Conservation (phyloP, 2,797 vertebrate genomes). For the Lophura swinhoii region DNA sequence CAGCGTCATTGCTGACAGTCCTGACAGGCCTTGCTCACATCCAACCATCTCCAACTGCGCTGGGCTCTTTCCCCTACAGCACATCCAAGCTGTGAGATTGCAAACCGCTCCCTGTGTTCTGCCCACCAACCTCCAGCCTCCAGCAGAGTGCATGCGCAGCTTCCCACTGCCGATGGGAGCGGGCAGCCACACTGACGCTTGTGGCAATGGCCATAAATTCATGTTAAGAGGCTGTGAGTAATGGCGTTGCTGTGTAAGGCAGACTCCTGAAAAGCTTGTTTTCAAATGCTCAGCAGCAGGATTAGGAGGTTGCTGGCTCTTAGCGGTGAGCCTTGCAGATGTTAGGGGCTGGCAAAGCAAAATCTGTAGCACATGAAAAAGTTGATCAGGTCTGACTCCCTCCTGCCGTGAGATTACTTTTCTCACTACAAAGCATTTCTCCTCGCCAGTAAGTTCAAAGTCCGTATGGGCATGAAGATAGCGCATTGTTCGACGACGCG, state of each 20-base stretch:
- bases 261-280: constrained; percentile 51
- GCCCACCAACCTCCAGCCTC: neutral
- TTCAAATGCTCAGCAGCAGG: constrained; percentile 62
- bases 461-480: constrained; percentile 63
- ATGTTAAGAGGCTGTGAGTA: constrained; percentile 44
- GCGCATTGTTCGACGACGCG: constrained; percentile 46
- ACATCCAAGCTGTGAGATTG: neutral
- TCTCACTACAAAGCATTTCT: constrained; percentile 70
- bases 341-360: constrained; percentile 63
- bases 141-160: neutral
- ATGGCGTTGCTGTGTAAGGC: constrained; percentile 24
- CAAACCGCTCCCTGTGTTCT: neutral
- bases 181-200: neutral
- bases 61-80: neutral
- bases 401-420: constrained; percentile 67
- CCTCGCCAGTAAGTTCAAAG: constrained; percentile 62
- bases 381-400: constrained; percentile 65
- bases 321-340: constrained; percentile 53
- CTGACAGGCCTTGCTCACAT: neutral
- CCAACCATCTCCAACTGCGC: neutral
- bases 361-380: constrained; percentile 69
- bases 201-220: constrained; percentile 24
- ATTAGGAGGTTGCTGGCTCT: constrained; percentile 63
- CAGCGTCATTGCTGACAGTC: neutral
- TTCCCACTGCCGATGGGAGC: neutral